A percentile compares a stretch with the other conserved stretches of the same genome.
Conservation (phyloP, 2,888 invertebrate species). For the Nemapogon koenigi region DNA sequence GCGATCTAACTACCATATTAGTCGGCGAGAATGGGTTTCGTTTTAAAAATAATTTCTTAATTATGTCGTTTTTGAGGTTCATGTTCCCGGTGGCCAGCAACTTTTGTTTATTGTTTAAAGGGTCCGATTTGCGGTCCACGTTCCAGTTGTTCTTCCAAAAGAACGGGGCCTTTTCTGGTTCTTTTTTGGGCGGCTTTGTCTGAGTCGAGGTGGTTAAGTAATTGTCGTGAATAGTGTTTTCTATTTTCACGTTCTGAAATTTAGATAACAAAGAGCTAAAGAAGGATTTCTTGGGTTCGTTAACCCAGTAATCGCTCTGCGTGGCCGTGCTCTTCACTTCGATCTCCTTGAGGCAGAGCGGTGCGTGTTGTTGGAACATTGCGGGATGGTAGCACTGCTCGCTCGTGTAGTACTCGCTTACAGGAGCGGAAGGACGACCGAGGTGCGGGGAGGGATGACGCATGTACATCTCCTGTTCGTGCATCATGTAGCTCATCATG, state of each 20-base stretch:
- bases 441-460: slow-evolving; percentile 23
- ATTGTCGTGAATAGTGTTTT: too few relatives aligned
- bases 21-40: slow-evolving; percentile 46
- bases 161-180: slow-evolving; percentile 22
- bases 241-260: too few relatives aligned
- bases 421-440: too few relatives aligned
- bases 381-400: slow-evolving; percentile 16
- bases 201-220: slow-evolving; percentile 25
- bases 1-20: slow-evolving; percentile 37
- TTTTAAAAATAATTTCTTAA: slow-evolving; percentile 44
- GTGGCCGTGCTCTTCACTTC: slow-evolving; percentile 50
- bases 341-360: slow-evolving; percentile 45
- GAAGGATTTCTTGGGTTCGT: slow-evolving; percentile 19
- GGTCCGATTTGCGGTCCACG: slow-evolving; percentile 24
- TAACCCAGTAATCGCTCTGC: slow-evolving; percentile 49
- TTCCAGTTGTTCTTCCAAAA: slow-evolving; percentile 32
- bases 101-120: slow-evolving; percentile 31
- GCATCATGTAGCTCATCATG: slow-evolving; percentile 37
- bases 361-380: slow-evolving; percentile 28
- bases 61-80: slow-evolving; percentile 37
- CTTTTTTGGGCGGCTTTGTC: slow-evolving; percentile 14
- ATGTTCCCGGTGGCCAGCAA: slow-evolving; percentile 33
- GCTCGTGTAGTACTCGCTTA: too few relatives aligned
- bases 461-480: slow-evolving; percentile 31
- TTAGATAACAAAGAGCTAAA: slow-evolving; percentile 5